Conservation (phyloP, 2,888 invertebrate species). For the Lypha dubia region DNA sequence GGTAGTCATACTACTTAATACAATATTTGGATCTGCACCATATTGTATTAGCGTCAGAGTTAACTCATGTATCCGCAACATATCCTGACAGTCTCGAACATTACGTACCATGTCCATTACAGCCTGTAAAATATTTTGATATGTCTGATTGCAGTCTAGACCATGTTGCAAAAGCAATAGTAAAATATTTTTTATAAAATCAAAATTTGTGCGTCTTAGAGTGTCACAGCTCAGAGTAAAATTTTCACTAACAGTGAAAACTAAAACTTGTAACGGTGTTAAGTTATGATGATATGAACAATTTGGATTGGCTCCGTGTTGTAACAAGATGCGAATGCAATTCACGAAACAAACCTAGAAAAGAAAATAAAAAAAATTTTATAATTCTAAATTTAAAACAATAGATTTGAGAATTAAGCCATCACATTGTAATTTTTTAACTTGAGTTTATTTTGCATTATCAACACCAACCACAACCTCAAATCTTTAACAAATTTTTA, state of each 20-base stretch:
- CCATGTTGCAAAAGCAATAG: constrained; percentile 87
- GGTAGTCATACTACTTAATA: constrained; percentile 84
- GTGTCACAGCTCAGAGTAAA: constrained; percentile 88
- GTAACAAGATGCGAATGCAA: constrained; percentile 88
- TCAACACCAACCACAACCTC: too few species aligned
- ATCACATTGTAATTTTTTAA: too few species aligned
- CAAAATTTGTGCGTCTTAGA: constrained; percentile 87
- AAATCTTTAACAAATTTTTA: too few species aligned
- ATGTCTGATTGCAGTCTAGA: constrained; percentile 87
- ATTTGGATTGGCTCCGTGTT: constrained; percentile 89
- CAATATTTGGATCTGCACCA: constrained; percentile 89
- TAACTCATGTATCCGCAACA: constrained; percentile 88
- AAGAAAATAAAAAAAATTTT: constrained; percentile 72
- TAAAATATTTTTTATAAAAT: constrained; percentile 88
- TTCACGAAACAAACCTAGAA: constrained; percentile 88
- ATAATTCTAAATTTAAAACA: too few species aligned
- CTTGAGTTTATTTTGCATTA: too few species aligned
- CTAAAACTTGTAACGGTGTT: constrained; percentile 88
- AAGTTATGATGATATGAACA: constrained; percentile 88
- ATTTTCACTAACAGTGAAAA: constrained; percentile 89
- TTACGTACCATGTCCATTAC: constrained; percentile 88
- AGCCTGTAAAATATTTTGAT: constrained; percentile 89
- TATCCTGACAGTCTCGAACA: constrained; percentile 87
- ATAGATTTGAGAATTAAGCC: too few species aligned
- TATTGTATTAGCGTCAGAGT: constrained; percentile 89